phyloP scores from a whole-genome alignment of 2,888 invertebrate genomes.

The Alcis repandata region DNA sequence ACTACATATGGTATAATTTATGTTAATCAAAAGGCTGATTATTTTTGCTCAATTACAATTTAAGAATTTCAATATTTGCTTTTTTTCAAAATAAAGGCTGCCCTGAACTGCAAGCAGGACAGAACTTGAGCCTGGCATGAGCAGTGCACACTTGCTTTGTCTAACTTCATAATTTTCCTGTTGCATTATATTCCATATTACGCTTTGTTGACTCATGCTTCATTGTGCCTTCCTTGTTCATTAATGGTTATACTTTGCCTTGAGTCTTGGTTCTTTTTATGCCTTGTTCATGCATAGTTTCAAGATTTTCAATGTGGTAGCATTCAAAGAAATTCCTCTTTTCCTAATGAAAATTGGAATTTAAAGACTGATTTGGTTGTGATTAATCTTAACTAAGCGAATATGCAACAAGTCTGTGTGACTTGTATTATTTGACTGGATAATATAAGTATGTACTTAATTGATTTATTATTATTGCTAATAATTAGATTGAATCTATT shows the following conservation, averaged over 20 bases:
- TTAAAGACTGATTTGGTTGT: slow-evolving; percentile 3
- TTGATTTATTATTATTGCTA: background rate
- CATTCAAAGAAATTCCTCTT: background rate
- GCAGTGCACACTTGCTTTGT: no score
- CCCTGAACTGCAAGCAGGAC: no score
- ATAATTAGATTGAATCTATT: background rate
- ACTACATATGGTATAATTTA: slow-evolving; percentile 4
- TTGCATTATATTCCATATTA: no score
- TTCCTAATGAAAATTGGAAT: background rate
- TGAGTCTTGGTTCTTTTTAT: no score
- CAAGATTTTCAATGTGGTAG: no score
- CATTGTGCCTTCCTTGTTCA: no score
- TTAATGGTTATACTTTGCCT: no score
- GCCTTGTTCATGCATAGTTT: no score
- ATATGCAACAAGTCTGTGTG: background rate
- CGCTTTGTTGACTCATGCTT: no score
- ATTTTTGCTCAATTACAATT: background rate
- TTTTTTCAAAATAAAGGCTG: background rate
- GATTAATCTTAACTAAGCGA: slow-evolving; percentile 1
- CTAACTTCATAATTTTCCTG: no score
- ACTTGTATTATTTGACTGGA: slow-evolving; percentile 3
- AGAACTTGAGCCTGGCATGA: no score
- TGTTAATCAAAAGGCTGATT: slow-evolving; percentile 4
- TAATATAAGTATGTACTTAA: slow-evolving; percentile 1
- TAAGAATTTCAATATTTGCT: background rate